A percentile compares a stretch with the other conserved stretches of the same genome.
Evolutionary conservation across 2,797 vertebrate species (phyloP).

Genomic region (Mycteria americana): DNA sequence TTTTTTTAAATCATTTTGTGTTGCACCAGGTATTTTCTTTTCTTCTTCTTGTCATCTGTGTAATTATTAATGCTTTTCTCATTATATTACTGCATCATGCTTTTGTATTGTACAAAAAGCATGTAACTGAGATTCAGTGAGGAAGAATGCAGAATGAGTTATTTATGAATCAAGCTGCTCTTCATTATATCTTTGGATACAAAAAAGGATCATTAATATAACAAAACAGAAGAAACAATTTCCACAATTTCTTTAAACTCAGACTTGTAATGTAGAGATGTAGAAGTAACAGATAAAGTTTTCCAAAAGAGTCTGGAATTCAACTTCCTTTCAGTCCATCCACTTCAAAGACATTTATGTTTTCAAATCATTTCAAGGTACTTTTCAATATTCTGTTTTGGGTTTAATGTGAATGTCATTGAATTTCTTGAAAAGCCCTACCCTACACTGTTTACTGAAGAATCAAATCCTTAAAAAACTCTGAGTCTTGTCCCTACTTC

Average conservation of each 20-base stretch:
- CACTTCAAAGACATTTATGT: background rate
- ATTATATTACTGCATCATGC: background rate
- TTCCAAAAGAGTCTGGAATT: background rate
- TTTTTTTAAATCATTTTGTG: background rate
- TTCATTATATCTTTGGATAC: background rate
- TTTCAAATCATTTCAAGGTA: background rate
- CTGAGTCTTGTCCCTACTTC: background rate
- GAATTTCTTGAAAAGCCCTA: background rate
- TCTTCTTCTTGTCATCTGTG: conserved; percentile 8
- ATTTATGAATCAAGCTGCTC: background rate
- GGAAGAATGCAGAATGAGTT: background rate
- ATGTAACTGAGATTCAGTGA: background rate
- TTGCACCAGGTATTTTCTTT: conserved; percentile 3
- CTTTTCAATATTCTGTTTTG: background rate
- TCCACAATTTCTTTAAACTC: background rate
- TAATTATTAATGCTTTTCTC: conserved; percentile 24
- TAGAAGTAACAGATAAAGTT: background rate
- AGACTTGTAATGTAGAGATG: background rate
- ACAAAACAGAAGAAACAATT: background rate
- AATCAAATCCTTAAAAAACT: background rate
- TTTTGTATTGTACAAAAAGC: background rate
- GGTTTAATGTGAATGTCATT: background rate
- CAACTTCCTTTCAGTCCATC: background rate
- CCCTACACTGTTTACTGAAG: background rate
- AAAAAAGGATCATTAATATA: background rate